Percentiles rank a stretch among this genome's conserved stretches.
phyloP scores from a whole-genome alignment of 35 echinoderm and acorn worm genomes.

The Lytechinus pictus region DNA sequence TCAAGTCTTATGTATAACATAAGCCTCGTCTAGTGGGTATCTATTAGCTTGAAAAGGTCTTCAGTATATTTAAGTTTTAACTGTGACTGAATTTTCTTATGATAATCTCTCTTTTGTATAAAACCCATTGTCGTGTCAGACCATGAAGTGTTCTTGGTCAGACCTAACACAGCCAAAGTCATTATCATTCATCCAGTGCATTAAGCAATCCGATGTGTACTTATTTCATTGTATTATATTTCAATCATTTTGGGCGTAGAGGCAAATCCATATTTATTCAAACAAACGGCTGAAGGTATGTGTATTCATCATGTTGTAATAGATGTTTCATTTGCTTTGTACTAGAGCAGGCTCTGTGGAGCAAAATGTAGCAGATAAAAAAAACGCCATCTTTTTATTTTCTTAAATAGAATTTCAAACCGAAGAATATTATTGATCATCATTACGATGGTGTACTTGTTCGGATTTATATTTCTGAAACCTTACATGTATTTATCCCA shows the following conservation, averaged over 20 bases:
- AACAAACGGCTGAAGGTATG: background rate
- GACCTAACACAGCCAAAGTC: conserved; percentile 30
- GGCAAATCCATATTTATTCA: conserved; percentile 39
- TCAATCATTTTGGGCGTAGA: conserved; percentile 22
- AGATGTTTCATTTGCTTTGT: background rate
- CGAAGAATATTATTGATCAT: too few relatives aligned
- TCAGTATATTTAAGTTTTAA: too few relatives aligned
- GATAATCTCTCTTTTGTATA: too few relatives aligned
- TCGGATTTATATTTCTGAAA: too few relatives aligned
- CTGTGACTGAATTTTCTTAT: too few relatives aligned
- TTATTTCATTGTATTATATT: background rate
- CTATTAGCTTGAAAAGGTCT: too few relatives aligned
- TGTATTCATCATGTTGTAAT: background rate
- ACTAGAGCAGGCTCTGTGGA: background rate
- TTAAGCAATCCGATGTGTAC: conserved; percentile 7
- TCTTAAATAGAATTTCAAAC: too few relatives aligned
- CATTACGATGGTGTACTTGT: too few relatives aligned
- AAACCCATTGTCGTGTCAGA: too few relatives aligned
- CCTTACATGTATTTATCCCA: too few relatives aligned
- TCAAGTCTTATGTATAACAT: too few relatives aligned
- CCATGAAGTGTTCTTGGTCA: background rate
- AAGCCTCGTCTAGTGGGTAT: too few relatives aligned
- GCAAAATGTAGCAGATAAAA: background rate
- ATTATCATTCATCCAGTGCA: background rate
- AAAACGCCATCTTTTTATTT: background rate